These are phyloP conservation scores for Polyommatus iphigenia DNA, from an alignment of 2,888 invertebrate genomes.

Conservation along the genomic window DNA sequence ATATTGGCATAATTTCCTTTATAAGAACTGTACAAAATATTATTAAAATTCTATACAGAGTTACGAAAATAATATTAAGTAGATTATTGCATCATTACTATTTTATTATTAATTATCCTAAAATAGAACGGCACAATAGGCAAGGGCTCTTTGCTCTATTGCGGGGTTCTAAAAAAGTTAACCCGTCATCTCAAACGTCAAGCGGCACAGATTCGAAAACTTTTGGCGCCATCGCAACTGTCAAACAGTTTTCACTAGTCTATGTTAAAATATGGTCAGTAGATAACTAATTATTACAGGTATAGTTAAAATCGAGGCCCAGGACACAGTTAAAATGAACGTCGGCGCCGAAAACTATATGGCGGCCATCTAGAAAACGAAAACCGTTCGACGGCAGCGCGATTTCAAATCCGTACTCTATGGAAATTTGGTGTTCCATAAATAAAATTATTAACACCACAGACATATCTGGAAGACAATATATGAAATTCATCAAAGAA, in stretches of 20 bases:
- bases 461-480: slow-evolving; percentile 76
- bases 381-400: neutral
- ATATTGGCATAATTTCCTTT: slow-evolving; percentile 35
- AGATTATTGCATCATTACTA: slow-evolving; percentile 51
- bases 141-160: slow-evolving; percentile 69
- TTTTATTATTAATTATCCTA: slow-evolving; percentile 35
- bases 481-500: slow-evolving; percentile 55
- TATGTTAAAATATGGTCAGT: slow-evolving; percentile 1
- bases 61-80: slow-evolving; percentile 36
- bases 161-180: slow-evolving; percentile 58
- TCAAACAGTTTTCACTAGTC: slow-evolving; percentile 23
- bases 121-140: slow-evolving; percentile 61
- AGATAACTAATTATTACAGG: slow-evolving; percentile 12
- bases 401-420: slow-evolving; percentile 13
- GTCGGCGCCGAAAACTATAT: slow-evolving; percentile 27
- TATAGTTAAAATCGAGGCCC: slow-evolving; percentile 23
- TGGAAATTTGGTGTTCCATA: slow-evolving; percentile 37
- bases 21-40: slow-evolving; percentile 53
- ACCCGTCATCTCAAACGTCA: slow-evolving; percentile 55
- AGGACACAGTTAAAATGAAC: slow-evolving; percentile 34
- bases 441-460: slow-evolving; percentile 45
- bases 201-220: slow-evolving; percentile 20
- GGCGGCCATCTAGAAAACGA: slow-evolving; percentile 9
- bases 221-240: slow-evolving; percentile 1
- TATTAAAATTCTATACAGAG: slow-evolving; percentile 45